Evolutionary conservation across 2,113 vertebrate genomes (phyloP).

Genomic region (Cochlearius cochlearius): DNA sequence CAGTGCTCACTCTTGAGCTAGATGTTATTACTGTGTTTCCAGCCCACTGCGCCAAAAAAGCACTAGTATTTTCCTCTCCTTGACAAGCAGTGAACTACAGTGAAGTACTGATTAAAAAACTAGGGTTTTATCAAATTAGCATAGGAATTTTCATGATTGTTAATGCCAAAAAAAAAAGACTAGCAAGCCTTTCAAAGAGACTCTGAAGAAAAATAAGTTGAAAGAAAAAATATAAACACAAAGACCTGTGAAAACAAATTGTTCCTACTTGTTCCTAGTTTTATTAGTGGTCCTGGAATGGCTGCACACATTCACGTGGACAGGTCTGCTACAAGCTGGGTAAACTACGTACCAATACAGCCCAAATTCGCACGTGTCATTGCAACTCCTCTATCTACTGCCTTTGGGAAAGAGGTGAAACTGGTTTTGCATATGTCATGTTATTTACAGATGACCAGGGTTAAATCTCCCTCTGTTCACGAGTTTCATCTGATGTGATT

Average conservation of each 20-base stretch:
- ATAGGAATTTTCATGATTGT: not conserved
- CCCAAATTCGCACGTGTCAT: accelerated
- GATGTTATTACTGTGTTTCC: not conserved
- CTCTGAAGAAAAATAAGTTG: not conserved
- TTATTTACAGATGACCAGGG: not conserved
- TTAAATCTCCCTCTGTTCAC: not conserved
- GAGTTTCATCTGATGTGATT: not conserved
- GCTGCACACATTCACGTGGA: not conserved
- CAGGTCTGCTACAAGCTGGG: not conserved
- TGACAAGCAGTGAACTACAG: not conserved
- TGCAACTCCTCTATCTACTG: not conserved
- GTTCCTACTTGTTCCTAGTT: not conserved
- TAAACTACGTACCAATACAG: accelerated
- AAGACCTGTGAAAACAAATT: not conserved
- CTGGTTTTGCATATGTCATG: not conserved
- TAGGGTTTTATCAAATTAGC: not conserved
- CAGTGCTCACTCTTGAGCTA: not conserved
- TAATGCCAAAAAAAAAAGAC: not conserved
- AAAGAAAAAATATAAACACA: not conserved
- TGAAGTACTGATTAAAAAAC: not conserved
- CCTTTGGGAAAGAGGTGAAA: not conserved
- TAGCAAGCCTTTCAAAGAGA: not conserved
- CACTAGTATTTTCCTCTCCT: not conserved
- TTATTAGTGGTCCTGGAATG: not conserved
- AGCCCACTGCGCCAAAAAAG: not conserved